Evolutionary conservation across 2,888 invertebrate genomes (phyloP).

Genomic region (Iselma pallidipennis): DNA sequence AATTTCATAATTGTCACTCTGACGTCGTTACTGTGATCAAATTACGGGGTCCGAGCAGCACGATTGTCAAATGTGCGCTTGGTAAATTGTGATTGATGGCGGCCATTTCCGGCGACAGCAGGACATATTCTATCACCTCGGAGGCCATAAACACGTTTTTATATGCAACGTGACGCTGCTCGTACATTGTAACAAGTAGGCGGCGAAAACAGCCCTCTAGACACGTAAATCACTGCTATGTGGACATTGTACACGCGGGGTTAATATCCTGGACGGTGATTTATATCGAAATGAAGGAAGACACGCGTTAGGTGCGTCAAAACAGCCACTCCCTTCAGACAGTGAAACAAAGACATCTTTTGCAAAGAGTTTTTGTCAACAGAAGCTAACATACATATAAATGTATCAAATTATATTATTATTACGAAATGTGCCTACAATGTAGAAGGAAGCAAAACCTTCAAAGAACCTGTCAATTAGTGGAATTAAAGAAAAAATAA

Average conservation of each 20-base stretch:
- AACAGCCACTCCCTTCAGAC: neutral
- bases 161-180: conserved; percentile 51
- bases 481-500: neutral
- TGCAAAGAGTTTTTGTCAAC: neutral
- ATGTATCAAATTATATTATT: too few relatives aligned
- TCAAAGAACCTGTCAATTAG: neutral
- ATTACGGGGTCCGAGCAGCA: conserved; percentile 42
- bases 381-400: too few relatives aligned
- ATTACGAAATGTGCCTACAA: too few relatives aligned
- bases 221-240: conserved; percentile 54
- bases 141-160: conserved; percentile 54
- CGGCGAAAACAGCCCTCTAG: conserved; percentile 53
- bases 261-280: conserved; percentile 54
- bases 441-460: too few relatives aligned
- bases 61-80: conserved; percentile 41
- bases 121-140: conserved; percentile 53
- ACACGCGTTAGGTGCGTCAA: conserved; percentile 2
- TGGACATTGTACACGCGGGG: conserved; percentile 55
- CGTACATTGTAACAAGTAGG: conserved; percentile 52
- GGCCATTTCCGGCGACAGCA: conserved; percentile 53
- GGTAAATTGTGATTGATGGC: conserved; percentile 54
- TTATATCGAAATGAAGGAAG: conserved; percentile 37
- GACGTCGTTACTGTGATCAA: conserved; percentile 51
- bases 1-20: conserved; percentile 56
- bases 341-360: neutral